Evolutionary conservation across 2,888 invertebrate genomes (phyloP).

Genomic region (Agrotis segetum): DNA sequence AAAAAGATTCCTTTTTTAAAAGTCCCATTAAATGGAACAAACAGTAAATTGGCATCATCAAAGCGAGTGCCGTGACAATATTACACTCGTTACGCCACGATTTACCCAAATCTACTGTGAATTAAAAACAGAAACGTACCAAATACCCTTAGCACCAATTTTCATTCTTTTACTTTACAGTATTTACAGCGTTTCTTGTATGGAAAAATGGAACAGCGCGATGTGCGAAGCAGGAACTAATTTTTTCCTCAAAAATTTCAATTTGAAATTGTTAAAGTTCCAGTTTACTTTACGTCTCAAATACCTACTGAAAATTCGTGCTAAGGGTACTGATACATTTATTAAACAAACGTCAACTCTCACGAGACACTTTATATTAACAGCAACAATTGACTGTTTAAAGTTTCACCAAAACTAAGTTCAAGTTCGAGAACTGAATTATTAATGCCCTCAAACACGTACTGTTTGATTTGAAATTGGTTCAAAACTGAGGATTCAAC

Average conservation of each 20-base stretch:
- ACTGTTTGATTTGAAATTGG: conserved; percentile 57
- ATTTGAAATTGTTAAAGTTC: no score
- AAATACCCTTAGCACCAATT: no score
- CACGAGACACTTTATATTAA: conserved; percentile 13
- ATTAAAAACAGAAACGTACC: background rate
- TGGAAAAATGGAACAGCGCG: no score
- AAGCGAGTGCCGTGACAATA: background rate
- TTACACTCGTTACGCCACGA: no score
- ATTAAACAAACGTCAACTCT: conserved; percentile 4
- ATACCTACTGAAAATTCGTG: no score
- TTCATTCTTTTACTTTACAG: no score
- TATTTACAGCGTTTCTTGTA: no score
- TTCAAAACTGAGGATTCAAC: conserved; percentile 36
- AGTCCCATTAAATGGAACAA: background rate
- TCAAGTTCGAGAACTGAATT: conserved; percentile 53
- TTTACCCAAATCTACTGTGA: background rate
- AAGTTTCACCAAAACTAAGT: conserved; percentile 24
- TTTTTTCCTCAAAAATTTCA: no score
- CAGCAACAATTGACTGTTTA: conserved; percentile 12
- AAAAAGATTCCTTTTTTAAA: no score
- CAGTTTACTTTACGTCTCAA: no score
- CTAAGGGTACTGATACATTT: no score
- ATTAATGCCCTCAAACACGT: conserved; percentile 52
- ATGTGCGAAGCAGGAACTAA: no score
- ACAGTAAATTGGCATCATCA: background rate